These are phyloP conservation scores for Orchestes rusci DNA, from an alignment of 2,888 invertebrate genomes.

Conservation along the genomic window DNA sequence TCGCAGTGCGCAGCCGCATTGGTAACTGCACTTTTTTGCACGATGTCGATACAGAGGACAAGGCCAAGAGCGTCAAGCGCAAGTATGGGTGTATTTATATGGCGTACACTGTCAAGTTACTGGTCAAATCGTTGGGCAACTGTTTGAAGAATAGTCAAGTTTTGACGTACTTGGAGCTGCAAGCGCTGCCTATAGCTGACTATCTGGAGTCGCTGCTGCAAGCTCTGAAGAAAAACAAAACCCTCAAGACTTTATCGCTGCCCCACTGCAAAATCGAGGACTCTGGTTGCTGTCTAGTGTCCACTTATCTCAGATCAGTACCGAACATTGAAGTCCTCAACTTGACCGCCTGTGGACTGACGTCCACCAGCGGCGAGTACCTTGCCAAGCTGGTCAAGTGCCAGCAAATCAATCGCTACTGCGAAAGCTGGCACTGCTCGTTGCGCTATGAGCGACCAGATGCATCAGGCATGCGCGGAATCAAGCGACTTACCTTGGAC, in stretches of 20 bases:
- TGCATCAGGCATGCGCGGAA: conserved; percentile 63
- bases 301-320: conserved; percentile 58
- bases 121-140: conserved; percentile 58
- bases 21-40: conserved; percentile 38
- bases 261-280: conserved; percentile 64
- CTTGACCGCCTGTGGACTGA: conserved; percentile 61
- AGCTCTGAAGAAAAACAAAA: conserved; percentile 56
- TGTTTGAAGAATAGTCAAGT: conserved; percentile 57
- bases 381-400: conserved; percentile 59
- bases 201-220: conserved; percentile 49
- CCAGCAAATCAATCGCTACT: conserved; percentile 54
- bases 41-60: conserved; percentile 51
- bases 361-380: conserved; percentile 54
- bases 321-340: conserved; percentile 63
- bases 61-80: conserved; percentile 52
- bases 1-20: conserved; percentile 56
- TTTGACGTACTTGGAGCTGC: conserved; percentile 56
- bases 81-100: conserved; percentile 51
- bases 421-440: conserved; percentile 76
- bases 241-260: conserved; percentile 60
- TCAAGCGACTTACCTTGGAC: conserved; percentile 62
- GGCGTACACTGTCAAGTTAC: conserved; percentile 59
- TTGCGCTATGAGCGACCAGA: conserved; percentile 69
- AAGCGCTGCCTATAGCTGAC: conserved; percentile 64
- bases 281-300: conserved; percentile 63